These are phyloP conservation scores for Labia minor DNA, from an alignment of 2,888 invertebrate genomes.

Conservation along the genomic window DNA sequence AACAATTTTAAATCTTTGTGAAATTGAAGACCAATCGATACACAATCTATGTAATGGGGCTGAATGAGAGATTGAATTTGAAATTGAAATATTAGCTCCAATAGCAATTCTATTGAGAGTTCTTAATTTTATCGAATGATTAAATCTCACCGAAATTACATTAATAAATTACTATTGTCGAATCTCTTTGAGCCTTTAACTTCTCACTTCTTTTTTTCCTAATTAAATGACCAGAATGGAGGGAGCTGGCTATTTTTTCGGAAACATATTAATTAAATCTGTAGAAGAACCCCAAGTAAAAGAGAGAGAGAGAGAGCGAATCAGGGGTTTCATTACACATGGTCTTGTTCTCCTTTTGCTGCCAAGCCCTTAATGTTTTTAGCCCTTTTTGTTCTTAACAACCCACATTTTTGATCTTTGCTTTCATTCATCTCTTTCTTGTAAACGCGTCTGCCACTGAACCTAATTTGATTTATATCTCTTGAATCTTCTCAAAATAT, in stretches of 20 bases:
- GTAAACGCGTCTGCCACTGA: too few relatives aligned
- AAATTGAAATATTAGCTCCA: too few relatives aligned
- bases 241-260: background rate
- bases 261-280: slow-evolving; percentile 13
- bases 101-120: background rate
- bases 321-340: background rate
- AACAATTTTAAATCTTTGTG: too few relatives aligned
- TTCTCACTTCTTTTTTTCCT: background rate
- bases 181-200: background rate
- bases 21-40: too few relatives aligned
- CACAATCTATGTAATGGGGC: too few relatives aligned
- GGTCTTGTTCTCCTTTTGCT: background rate
- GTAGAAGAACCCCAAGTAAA: background rate
- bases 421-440: too few relatives aligned
- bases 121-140: background rate
- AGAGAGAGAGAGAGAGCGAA: background rate
- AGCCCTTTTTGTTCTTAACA: background rate
- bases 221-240: background rate
- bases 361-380: background rate
- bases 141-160: background rate
- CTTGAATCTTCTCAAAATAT: too few relatives aligned
- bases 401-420: too few relatives aligned
- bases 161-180: slow-evolving; percentile 1
- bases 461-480: too few relatives aligned
- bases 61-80: too few relatives aligned